Evolutionary conservation across 2,888 invertebrate species (phyloP).

Genomic region (Onchidella celtica): DNA sequence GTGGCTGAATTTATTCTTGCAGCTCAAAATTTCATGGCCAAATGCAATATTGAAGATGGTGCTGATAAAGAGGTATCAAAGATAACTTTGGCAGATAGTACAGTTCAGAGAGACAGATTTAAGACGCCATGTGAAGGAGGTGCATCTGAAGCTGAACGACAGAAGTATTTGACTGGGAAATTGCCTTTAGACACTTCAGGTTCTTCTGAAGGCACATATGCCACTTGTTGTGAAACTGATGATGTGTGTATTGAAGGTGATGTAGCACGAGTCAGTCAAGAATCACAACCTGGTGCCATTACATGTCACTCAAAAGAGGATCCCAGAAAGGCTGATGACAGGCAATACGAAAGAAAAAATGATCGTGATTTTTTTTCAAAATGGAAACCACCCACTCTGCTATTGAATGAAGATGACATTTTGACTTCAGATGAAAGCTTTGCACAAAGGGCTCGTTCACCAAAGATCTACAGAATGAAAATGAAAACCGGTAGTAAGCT

Average conservation of each 20-base stretch:
- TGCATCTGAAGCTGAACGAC: neutral
- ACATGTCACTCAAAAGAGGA: no score
- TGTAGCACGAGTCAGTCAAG: no score
- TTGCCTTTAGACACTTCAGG: conserved; percentile 14
- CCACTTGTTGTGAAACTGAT: conserved; percentile 57
- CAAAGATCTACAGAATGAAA: conserved; percentile 38
- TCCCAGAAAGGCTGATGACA: no score
- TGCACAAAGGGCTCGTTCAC: neutral
- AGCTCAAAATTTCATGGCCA: conserved; percentile 15
- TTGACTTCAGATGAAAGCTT: conserved; percentile 56
- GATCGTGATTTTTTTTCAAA: neutral
- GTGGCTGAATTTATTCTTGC: conserved; percentile 43
- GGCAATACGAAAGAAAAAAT: no score
- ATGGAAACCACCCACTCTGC: conserved; percentile 44
- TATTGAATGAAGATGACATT: conserved; percentile 48
- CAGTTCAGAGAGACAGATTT: neutral
- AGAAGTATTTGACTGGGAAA: neutral
- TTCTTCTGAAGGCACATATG: conserved; percentile 58
- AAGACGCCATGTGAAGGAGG: neutral
- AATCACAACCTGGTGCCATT: no score
- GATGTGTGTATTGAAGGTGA: no score
- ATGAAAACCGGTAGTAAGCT: neutral
- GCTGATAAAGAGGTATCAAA: neutral
- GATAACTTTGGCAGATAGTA: neutral
- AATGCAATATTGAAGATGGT: neutral